Evolutionary conservation across 2,888 invertebrate species (phyloP).

Genomic region (Cecidostiba fungosa): DNA sequence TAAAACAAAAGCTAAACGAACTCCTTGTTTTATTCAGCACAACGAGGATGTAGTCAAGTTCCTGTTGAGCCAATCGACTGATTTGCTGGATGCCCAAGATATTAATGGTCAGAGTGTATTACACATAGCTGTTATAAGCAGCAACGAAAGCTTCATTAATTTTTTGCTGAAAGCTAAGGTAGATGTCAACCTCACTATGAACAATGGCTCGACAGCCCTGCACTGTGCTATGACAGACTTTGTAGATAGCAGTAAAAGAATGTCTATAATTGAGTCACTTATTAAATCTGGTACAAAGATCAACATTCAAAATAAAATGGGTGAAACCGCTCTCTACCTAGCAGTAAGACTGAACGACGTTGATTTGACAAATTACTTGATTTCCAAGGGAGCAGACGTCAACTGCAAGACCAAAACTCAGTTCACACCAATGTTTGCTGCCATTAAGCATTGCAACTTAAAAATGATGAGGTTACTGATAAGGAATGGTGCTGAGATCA

Average conservation of each 20-base stretch:
- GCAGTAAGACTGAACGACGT: neutral
- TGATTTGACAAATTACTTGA: neutral
- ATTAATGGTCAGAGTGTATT: neutral
- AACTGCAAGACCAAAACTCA: neutral
- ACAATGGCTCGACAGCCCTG: constrained; percentile 15
- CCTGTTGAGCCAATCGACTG: neutral
- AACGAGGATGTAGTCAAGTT: neutral
- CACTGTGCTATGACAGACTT: neutral
- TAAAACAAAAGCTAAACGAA: neutral
- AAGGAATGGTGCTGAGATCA: neutral
- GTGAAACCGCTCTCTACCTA: neutral
- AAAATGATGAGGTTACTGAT: neutral
- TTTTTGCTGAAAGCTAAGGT: neutral
- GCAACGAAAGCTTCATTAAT: neutral
- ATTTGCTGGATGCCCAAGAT: constrained; percentile 8
- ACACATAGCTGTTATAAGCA: neutral
- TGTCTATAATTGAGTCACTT: neutral
- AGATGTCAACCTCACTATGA: neutral
- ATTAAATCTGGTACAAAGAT: neutral
- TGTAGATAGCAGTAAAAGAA: too few relatives aligned
- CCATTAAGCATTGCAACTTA: neutral
- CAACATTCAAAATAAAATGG: neutral
- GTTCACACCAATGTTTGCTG: neutral
- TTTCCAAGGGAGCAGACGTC: neutral
- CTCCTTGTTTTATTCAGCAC: neutral